These are phyloP conservation scores for Bergia sp. DNA, from an alignment of 92 coral and sea anemone species.

Conservation along the genomic window DNA sequence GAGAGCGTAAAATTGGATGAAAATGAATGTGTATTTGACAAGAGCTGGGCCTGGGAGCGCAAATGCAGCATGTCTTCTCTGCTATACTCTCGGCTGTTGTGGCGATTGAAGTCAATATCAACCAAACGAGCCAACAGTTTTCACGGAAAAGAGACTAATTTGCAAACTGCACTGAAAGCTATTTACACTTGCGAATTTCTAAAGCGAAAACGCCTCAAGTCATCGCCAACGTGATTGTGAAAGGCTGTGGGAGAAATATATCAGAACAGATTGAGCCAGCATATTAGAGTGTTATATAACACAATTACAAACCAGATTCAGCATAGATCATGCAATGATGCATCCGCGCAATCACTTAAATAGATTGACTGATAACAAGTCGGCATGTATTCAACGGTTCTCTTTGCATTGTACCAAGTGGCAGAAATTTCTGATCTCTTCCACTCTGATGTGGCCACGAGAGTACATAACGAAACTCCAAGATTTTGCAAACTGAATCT, in stretches of 20 bases:
- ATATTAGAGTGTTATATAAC: no score
- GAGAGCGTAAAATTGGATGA: not conserved
- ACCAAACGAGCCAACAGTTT: not conserved
- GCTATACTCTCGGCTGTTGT: constrained; percentile 28
- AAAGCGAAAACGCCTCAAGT: constrained; percentile 1
- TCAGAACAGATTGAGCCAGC: no score
- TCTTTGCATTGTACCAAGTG: no score
- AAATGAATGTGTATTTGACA: constrained; percentile 40
- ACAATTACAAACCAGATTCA: no score
- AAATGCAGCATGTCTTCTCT: constrained; percentile 41
- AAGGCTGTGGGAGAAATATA: not conserved
- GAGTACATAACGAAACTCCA: no score
- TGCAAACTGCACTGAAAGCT: not conserved
- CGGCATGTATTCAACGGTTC: no score
- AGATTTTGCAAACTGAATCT: no score
- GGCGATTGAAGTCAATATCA: constrained; percentile 2
- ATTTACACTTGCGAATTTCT: not conserved
- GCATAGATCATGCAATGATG: no score
- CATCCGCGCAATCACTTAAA: no score
- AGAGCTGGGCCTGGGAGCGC: constrained; percentile 42
- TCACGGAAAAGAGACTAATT: not conserved
- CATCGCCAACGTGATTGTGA: not conserved
- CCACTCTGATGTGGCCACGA: no score
- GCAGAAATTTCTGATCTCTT: no score
- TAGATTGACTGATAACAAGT: no score